Evolutionary conservation across 2,888 invertebrate species (phyloP), one percentile per base, ranked within the genome.

Genomic region (Drosophila fulvimacula): DNA sequence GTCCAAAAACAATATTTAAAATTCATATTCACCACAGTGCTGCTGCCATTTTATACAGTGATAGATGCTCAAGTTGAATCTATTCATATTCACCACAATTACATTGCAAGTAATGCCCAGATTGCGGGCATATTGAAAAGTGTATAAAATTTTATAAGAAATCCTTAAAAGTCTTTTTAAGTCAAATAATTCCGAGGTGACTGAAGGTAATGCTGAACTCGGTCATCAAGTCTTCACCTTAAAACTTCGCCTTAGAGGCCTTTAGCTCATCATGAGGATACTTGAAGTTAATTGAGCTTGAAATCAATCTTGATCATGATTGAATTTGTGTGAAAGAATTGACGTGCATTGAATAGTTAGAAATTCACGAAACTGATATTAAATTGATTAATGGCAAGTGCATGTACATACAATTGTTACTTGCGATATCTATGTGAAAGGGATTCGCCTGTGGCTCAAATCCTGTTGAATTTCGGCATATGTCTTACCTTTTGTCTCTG

Each of bases 401-500:
- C n/a, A n/a, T n/a, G n/a, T n/a, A n/a, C n/a, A n/a, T n/a, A n/a
- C n/a, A n/a, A n/a, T n/a, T 24, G 24, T 44, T n/a, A 2, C 24
- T 42, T 15, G 21, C 3, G 24, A 46, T 27, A 27, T 46, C n/a
- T 46, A 46, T 27, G 30, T 3, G 3, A 17, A 30, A 30, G 27
- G n/a, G 1, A 5, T 17, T 17, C 13, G 7, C 5, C 21, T 34
- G 4, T 7, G n/a, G 19, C 1, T 0, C 27, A 39, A 39, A 0
- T 15, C 9, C 19, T 27, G 15, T 17, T 7, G 3, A 4, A 44
- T 66, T 36, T 64, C 6, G 5, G 10, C 15, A 2, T 21, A 1
- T 0, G 48, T 27, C 15, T 17, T 36, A 9, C 15, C 59, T 9
- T 44, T 58, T 1, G 69, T 60, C 36, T 69, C 69, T 13, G 69